Evolutionary conservation across 2,113 vertebrate species (phyloP), one percentile per base, ranked within the genome.

Genomic region (Peromyscus polionotus): DNA sequence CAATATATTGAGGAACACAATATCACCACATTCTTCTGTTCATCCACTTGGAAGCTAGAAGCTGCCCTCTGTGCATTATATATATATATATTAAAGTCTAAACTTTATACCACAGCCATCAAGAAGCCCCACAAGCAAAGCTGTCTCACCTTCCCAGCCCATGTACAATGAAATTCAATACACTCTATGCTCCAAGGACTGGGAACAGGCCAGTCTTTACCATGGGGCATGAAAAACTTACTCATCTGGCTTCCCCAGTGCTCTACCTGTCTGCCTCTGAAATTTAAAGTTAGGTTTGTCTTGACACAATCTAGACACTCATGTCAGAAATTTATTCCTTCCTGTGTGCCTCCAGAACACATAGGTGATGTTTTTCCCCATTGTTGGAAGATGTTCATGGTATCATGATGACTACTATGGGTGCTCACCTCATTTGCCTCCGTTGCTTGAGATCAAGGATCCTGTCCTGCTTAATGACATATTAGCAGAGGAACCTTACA

Each of bases 81-180:
- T 31, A 95, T 65, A n/a, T 36, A 39, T 1, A 72, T 31, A 95
- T 65, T 75, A 42, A 85, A 77, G 17, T 33, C 31, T 39, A 91
- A 76, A 54, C 57, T 91, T 93, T 20, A 88, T 24, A 67, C 28
- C 33, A 77, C 33, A 93, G 36, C 24, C 84, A 42, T 63, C 42
- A 67, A 91, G 68, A 96, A 95, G 57, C 17, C 22, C 13, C 86
- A 92, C 1, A 45, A 81, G 24, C 67, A 76, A 92, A 48, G n/a
- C 28, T 2, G 0, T 68, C 73, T 80, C 61, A 22, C 2, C 28
- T 42, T 57, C 61, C 31, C 70, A 67, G 45, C n/a, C 13, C 26
- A 20, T n/a, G 1, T 4, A 51, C 36, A 42, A 16, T 6, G n/a
- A 89, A 85, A 59, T 22, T 72, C 86, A 59, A 28, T 12, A 39